phyloP scores from a whole-genome alignment of 1,140 invertebrate species.

The Sycophila sp. region DNA sequence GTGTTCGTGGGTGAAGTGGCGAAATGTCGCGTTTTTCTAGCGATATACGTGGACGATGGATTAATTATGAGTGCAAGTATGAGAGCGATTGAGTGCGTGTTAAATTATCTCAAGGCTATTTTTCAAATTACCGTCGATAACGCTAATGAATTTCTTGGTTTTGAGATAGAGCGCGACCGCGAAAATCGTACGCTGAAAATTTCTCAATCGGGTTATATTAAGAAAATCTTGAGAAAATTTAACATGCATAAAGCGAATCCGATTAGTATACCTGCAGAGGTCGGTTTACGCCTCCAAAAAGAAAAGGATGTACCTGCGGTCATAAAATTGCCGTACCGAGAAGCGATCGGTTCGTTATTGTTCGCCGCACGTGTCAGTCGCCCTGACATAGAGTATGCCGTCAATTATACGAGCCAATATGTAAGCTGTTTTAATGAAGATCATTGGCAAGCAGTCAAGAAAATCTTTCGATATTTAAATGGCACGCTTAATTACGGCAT shows the following conservation, averaged over 20 bases:
- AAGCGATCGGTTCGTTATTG: conserved; percentile 22
- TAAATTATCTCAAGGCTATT: conserved; percentile 36
- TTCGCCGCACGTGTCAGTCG: neutral
- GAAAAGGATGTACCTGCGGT: too few relatives aligned
- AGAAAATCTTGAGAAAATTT: neutral
- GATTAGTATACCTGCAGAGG: neutral
- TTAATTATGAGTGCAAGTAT: conserved; percentile 36
- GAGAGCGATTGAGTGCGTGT: conserved; percentile 24
- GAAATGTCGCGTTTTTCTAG: conserved; percentile 38
- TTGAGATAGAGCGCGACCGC: too few relatives aligned
- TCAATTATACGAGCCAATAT: too few relatives aligned
- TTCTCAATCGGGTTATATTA: neutral
- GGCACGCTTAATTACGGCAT: too few relatives aligned
- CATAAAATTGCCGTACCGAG: neutral
- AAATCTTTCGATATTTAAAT: too few relatives aligned
- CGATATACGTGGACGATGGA: conserved; percentile 47
- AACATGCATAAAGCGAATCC: neutral
- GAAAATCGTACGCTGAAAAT: conserved; percentile 13
- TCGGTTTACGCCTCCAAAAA: neutral
- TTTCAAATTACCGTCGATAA: conserved; percentile 45
- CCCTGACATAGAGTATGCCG: conserved; percentile 3
- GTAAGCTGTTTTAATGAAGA: too few relatives aligned
- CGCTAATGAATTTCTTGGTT: conserved; percentile 32
- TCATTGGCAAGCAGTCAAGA: too few relatives aligned
- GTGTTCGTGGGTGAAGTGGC: conserved; percentile 41